Conservation (phyloP, 1,140 invertebrate species). For the Drosophila asahinai region DNA sequence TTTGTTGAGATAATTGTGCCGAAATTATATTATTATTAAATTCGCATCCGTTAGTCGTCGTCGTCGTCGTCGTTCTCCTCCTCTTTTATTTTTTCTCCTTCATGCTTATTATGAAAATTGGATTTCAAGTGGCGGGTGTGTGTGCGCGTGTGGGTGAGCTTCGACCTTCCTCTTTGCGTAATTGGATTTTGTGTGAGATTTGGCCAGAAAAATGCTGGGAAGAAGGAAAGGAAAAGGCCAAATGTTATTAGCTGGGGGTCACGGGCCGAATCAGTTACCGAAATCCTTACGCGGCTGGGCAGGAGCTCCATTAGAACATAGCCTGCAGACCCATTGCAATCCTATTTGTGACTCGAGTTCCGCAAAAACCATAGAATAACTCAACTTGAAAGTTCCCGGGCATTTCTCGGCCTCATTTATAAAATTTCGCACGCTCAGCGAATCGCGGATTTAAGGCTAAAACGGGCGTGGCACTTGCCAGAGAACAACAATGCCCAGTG, state of each 20-base stretch:
- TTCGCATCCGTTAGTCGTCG: conserved; percentile 61
- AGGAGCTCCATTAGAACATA: conserved; percentile 24
- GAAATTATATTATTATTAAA: conserved; percentile 83
- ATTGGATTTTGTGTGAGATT: conserved; percentile 78
- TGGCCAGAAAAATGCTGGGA: conserved; percentile 37
- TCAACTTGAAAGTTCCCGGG: conserved; percentile 33
- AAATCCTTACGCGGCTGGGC: conserved; percentile 5
- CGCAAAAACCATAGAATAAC: conserved; percentile 31
- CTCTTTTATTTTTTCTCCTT: conserved; percentile 34
- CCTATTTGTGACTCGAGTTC: conserved; percentile 38
- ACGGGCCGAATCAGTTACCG: conserved; percentile 25
- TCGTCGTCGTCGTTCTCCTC: conserved; percentile 21
- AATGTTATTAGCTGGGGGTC: conserved; percentile 62
- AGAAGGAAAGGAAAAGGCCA: conserved; percentile 42
- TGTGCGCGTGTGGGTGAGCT: conserved; percentile 35
- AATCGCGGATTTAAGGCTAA: conserved; percentile 44
- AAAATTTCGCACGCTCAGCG: conserved; percentile 47
- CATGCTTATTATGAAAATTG: conserved; percentile 78
- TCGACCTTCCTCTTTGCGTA: conserved; percentile 75
- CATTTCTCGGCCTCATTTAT: conserved; percentile 30
- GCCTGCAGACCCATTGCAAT: conserved; percentile 44
- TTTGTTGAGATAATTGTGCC: conserved; percentile 81
- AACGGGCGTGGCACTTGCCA: conserved; percentile 34
- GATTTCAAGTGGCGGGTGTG: conserved; percentile 62
- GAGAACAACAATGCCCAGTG: conserved; percentile 59